Percentiles rank a stretch among this genome's conserved stretches.
Conservation (phyloP, 2,888 invertebrate genomes). For the Tricholauxania praeusta region DNA sequence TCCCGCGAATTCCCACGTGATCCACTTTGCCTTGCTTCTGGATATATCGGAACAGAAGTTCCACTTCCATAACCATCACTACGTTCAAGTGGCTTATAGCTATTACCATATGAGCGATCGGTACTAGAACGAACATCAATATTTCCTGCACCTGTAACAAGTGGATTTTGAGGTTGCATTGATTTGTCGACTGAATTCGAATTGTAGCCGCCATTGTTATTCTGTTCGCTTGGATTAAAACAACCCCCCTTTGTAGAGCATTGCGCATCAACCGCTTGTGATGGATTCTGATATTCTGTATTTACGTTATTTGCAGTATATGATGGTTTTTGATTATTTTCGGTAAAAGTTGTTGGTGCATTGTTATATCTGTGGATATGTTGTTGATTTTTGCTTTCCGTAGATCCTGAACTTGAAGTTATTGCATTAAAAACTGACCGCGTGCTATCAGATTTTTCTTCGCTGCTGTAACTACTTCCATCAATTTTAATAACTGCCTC, state of each 20-base stretch:
- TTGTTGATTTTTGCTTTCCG: conserved; percentile 32
- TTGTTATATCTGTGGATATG: conserved; percentile 23
- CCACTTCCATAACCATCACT: conserved; percentile 3
- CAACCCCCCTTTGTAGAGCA: too few species aligned
- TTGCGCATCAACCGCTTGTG: too few species aligned
- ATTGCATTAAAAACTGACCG: neutral
- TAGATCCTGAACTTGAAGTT: conserved; percentile 22
- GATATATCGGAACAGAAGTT: too few species aligned
- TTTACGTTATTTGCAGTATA: neutral
- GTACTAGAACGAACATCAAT: neutral
- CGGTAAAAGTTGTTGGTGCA: neutral
- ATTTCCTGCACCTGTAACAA: neutral
- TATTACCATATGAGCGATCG: neutral
- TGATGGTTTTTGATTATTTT: too few species aligned
- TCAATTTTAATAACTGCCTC: too few species aligned
- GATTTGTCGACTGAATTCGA: too few species aligned
- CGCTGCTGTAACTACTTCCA: too few species aligned
- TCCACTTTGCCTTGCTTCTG: too few species aligned
- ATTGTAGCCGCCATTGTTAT: neutral
- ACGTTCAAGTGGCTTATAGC: neutral
- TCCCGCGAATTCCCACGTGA: too few species aligned
- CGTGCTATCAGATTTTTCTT: too few species aligned
- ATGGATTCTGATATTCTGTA: neutral
- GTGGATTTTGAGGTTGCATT: too few species aligned
- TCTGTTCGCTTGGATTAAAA: too few species aligned